Percentiles rank a stretch among this genome's conserved stretches.
Evolutionary conservation across 2,797 vertebrate species (phyloP).

Genomic region (Onychomys torridus): DNA sequence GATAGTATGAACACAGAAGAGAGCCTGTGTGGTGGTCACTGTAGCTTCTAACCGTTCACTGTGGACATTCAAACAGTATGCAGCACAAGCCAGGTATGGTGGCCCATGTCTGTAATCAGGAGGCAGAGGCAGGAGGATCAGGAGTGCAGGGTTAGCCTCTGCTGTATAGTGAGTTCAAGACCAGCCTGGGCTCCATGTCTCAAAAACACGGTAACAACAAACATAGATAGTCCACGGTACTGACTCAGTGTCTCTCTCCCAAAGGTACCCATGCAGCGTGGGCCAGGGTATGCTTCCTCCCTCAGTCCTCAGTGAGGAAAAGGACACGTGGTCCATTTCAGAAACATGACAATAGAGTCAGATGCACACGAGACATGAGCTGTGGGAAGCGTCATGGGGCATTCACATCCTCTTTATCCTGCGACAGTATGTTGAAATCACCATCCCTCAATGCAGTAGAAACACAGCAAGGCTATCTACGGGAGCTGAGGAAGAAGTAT

Average conservation of each 20-base stretch:
- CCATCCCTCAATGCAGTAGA: neutral
- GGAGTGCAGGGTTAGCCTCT: neutral
- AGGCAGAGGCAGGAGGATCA: neutral
- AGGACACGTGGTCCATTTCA: neutral
- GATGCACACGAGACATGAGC: neutral
- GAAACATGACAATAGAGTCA: neutral
- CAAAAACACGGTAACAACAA: neutral
- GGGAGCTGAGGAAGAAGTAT: neutral
- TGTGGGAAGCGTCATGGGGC: neutral
- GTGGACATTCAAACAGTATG: neutral
- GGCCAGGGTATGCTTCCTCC: neutral
- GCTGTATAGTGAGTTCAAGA: neutral
- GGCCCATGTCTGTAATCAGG: neutral
- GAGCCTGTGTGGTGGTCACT: neutral
- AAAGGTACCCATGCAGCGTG: neutral
- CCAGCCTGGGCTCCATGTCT: neutral
- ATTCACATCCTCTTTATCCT: conserved; percentile 47
- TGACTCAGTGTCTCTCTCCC: conserved; percentile 54
- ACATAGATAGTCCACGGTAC: neutral
- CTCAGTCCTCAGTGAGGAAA: neutral
- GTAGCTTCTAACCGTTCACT: neutral
- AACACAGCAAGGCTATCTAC: conserved; percentile 24
- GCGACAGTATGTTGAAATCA: conserved; percentile 17
- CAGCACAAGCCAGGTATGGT: neutral
- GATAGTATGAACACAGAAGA: neutral